These are phyloP conservation scores for Daphoenositta chrysoptera DNA, from an alignment of 2,113 vertebrate species.

Conservation along the genomic window DNA sequence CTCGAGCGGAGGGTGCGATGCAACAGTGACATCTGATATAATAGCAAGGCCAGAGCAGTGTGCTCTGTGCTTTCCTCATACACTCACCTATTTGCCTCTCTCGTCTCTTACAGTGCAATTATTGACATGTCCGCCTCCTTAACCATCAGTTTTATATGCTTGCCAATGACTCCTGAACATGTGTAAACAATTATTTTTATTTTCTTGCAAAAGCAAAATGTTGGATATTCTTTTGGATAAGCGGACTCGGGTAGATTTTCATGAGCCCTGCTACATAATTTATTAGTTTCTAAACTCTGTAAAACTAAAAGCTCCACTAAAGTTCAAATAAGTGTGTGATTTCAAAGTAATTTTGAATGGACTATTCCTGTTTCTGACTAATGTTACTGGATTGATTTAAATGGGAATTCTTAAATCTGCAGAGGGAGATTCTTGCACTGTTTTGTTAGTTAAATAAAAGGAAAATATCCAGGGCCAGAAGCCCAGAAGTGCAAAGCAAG, in stretches of 20 bases:
- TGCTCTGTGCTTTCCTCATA: background rate
- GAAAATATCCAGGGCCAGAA: background rate
- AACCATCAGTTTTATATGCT: constrained; percentile 47
- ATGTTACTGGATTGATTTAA: background rate
- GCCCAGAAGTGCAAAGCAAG: background rate
- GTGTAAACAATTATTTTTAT: constrained; percentile 71
- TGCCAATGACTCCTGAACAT: constrained; percentile 39
- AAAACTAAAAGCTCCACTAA: constrained; percentile 63
- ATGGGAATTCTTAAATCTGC: background rate
- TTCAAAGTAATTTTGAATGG: constrained; percentile 30
- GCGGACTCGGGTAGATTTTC: constrained; percentile 11
- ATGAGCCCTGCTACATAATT: constrained; percentile 60
- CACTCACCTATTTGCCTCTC: background rate
- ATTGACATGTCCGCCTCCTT: constrained; percentile 37
- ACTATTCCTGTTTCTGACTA: background rate
- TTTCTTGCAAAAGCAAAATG: constrained; percentile 56
- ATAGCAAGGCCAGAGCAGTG: background rate
- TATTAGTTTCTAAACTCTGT: constrained; percentile 69
- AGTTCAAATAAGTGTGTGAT: constrained; percentile 59
- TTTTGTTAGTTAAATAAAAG: background rate
- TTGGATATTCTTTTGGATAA: constrained; percentile 32
- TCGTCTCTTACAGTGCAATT: constrained; percentile 34
- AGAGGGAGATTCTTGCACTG: background rate
- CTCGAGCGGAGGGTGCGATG: background rate
- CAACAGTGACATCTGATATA: background rate